A percentile compares a stretch with the other conserved stretches of the same genome.
Evolutionary conservation across 2,113 vertebrate genomes (phyloP).

Genomic region (Formicarius rufipectus): DNA sequence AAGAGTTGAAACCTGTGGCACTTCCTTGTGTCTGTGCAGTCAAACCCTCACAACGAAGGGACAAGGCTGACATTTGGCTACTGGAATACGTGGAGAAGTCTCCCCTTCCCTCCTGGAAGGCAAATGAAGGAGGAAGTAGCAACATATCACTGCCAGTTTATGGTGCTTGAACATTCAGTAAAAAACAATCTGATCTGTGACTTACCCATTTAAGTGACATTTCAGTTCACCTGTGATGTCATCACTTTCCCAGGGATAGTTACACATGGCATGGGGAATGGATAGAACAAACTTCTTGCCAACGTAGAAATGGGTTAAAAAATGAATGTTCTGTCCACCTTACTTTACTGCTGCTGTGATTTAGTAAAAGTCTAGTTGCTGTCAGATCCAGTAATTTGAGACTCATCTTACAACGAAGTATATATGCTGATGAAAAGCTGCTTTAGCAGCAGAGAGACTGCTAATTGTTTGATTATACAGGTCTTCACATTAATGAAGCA

Average conservation of each 20-base stretch:
- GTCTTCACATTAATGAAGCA: constrained; percentile 99
- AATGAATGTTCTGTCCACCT: constrained; percentile 16
- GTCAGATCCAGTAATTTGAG: constrained; percentile 75
- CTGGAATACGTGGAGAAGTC: not conserved
- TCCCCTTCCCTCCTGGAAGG: not conserved
- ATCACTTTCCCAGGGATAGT: not conserved
- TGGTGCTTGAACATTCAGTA: not conserved
- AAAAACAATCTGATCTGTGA: not conserved
- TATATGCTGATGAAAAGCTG: constrained; percentile 93
- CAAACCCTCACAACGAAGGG: not conserved
- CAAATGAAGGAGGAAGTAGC: not conserved
- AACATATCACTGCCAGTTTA: not conserved
- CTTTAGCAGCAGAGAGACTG: constrained; percentile 84
- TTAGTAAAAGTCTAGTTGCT: constrained; percentile 68
- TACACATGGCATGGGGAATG: not conserved
- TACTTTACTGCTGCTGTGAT: constrained; percentile 15
- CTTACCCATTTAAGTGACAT: not conserved
- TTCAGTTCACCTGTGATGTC: not conserved
- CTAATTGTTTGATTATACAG: constrained; percentile 99
- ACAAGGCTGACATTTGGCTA: accelerated
- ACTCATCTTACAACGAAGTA: constrained; percentile 81
- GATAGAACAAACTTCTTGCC: not conserved
- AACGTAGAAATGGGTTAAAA: constrained; percentile 9
- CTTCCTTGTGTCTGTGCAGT: not conserved
- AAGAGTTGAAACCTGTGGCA: not conserved